These are phyloP conservation scores for Mastomys coucha DNA, from an alignment of 2,113 vertebrate species.

Conservation along the genomic window DNA sequence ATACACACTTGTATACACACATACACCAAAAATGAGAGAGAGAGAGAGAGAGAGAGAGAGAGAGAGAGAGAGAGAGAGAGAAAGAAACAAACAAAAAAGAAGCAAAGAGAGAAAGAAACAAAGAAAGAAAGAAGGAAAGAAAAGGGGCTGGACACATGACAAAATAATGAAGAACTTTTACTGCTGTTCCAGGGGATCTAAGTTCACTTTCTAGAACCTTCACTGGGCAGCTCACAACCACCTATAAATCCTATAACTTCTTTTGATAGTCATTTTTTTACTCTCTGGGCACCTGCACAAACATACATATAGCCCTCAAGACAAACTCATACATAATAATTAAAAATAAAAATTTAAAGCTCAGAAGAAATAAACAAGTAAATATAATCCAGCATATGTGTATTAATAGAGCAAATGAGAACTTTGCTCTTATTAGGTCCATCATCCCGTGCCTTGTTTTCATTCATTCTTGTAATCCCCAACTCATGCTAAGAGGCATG, in stretches of 20 bases:
- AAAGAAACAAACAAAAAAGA: too few relatives aligned
- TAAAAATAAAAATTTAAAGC: background rate
- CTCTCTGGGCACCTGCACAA: background rate
- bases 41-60: too few relatives aligned
- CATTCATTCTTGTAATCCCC: background rate
- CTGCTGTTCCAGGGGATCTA: background rate
- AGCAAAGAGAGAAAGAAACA: too few relatives aligned
- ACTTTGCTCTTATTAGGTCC: background rate
- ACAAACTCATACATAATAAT: background rate
- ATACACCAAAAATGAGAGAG: background rate
- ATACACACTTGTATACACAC: background rate
- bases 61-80: too few relatives aligned
- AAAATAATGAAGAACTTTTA: background rate
- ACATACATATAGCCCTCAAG: background rate
- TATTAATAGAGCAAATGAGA: background rate
- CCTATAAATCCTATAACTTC: background rate
- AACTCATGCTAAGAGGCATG: background rate
- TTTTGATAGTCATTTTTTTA: too few relatives aligned
- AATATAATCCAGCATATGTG: background rate
- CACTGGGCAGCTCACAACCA: background rate
- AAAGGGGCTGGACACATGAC: too few relatives aligned
- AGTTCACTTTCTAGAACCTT: background rate
- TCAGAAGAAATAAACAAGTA: background rate
- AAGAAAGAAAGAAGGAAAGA: too few relatives aligned
- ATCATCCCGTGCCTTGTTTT: background rate